Conservation (phyloP, 2,888 invertebrate genomes). For the Siphlonurus alternatus region DNA sequence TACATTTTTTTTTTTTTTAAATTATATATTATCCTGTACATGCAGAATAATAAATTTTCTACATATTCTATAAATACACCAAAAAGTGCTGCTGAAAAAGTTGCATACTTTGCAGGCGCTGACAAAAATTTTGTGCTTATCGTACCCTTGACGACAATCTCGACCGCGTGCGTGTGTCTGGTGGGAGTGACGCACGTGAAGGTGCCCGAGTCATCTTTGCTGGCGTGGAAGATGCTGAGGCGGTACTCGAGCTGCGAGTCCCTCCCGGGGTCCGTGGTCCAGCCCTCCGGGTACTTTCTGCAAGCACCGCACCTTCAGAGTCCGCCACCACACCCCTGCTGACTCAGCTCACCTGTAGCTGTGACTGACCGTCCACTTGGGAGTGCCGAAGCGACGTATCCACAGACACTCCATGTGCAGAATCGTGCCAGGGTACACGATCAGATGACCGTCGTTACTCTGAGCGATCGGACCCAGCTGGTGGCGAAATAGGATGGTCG, state of each 20-base stretch:
- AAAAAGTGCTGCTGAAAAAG: too few species aligned
- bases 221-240: conserved; percentile 62
- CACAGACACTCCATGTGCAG: conserved; percentile 79
- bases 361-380: conserved; percentile 65
- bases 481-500: conserved; percentile 67
- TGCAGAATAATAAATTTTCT: too few species aligned
- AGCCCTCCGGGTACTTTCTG: conserved; percentile 58
- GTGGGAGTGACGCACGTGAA: conserved; percentile 78
- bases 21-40: too few species aligned
- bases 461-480: conserved; percentile 72
- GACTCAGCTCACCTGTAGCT: conserved; percentile 40
- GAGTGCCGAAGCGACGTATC: conserved; percentile 71
- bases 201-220: conserved; percentile 65
- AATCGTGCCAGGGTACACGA: conserved; percentile 71
- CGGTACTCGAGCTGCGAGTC: conserved; percentile 66
- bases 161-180: conserved; percentile 60
- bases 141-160: conserved; percentile 59
- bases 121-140: too few species aligned
- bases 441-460: conserved; percentile 66
- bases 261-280: conserved; percentile 64
- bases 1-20: too few species aligned
- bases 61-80: too few species aligned
- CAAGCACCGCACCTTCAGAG: conserved; percentile 8
- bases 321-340: neutral
- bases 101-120: too few species aligned